Conservation (phyloP, 2,113 vertebrate species). For the crab-eating macaque (Macaca fascicularis) region T2T-MFA8v1.1 NC_088381.1:11611501-11612000, state of each 20-base stretch:
- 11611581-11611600: neutral
- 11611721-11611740: neutral
- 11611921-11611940: neutral
- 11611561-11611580: neutral
- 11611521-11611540: neutral
- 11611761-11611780: neutral
- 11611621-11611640: neutral
- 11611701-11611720: neutral
- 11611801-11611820: neutral
- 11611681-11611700: neutral
- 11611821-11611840: neutral
- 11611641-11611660: neutral
- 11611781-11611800: neutral
- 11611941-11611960: neutral
- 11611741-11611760: neutral
- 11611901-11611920: neutral
- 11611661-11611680: neutral
- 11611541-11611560: neutral
- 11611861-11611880: neutral
- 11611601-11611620: neutral
- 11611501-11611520: too few relatives aligned
- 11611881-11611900: neutral
- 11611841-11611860: neutral
- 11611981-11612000: neutral
- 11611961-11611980: neutral